Conservation (phyloP, 2,888 invertebrate genomes). For the Phymatocera aterrima region DNA sequence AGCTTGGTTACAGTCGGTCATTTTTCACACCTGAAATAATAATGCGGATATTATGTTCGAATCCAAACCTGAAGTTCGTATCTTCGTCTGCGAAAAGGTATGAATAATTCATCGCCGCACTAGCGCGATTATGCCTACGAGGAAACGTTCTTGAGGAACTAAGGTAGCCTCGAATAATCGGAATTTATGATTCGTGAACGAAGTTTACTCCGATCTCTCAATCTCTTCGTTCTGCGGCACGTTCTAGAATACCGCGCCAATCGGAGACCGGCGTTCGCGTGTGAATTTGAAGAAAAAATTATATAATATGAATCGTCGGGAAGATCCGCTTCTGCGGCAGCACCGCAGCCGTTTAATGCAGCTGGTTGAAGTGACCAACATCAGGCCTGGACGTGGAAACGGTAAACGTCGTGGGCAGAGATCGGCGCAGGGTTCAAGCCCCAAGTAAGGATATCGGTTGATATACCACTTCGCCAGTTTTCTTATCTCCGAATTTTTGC, state of each 20-base stretch:
- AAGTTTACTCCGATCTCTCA: background rate
- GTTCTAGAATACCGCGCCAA: constrained; percentile 54
- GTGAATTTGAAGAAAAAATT: too few species aligned
- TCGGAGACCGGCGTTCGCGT: constrained; percentile 53
- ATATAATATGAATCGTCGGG: constrained; percentile 75
- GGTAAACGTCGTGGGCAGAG: constrained; percentile 72
- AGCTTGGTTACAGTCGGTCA: background rate
- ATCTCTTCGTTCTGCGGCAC: constrained; percentile 31
- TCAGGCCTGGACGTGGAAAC: constrained; percentile 69
- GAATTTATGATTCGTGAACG: background rate
- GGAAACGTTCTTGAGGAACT: too few species aligned
- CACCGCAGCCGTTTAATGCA: constrained; percentile 76
- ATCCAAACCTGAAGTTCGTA: too few species aligned
- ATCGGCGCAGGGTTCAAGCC: constrained; percentile 65
- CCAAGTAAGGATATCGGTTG: constrained; percentile 64
- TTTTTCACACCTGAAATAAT: background rate
- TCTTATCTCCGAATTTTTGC: background rate
- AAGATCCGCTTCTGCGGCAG: constrained; percentile 75
- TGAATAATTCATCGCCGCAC: too few species aligned
- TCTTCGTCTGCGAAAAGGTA: background rate
- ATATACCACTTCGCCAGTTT: background rate
- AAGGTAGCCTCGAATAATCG: background rate
- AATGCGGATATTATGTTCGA: background rate
- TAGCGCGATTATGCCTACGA: too few species aligned
- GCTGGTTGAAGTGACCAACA: constrained; percentile 74